A percentile compares a stretch with the other conserved stretches of the same genome.
Evolutionary conservation across 1,140 invertebrate species (phyloP).

Genomic region (Tetragonula clypearis): DNA sequence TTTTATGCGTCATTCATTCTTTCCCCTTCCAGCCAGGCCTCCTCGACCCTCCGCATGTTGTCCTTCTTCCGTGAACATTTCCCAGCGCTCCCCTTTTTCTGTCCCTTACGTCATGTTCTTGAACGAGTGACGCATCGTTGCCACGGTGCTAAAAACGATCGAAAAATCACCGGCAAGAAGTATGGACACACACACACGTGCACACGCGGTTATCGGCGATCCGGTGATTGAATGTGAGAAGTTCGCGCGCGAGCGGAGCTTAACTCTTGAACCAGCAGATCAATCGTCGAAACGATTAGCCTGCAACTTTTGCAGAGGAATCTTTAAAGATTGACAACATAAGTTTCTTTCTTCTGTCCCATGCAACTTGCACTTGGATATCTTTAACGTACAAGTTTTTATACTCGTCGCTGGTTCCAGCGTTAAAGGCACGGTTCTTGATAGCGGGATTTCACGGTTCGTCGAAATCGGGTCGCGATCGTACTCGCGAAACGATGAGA

Average conservation of each 20-base stretch:
- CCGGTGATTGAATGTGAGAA: background rate
- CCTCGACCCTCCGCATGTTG: background rate
- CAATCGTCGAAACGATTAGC: too few species aligned
- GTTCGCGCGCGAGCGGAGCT: too few species aligned
- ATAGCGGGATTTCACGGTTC: background rate
- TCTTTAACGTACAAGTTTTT: too few species aligned
- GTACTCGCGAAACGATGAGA: background rate
- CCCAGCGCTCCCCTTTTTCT: background rate
- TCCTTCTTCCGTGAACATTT: background rate
- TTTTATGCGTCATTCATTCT: constrained; percentile 38
- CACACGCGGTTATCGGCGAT: background rate
- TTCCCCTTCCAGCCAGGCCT: background rate
- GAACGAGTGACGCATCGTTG: constrained; percentile 1
- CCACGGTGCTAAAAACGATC: background rate
- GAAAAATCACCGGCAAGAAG: background rate
- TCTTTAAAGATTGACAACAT: too few species aligned
- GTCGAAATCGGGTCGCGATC: constrained; percentile 11
- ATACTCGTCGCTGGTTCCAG: too few species aligned
- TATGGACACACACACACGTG: background rate
- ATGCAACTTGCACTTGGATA: too few species aligned
- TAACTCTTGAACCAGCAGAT: too few species aligned
- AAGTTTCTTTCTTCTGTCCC: too few species aligned
- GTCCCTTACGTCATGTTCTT: constrained; percentile 7
- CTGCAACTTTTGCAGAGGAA: too few species aligned
- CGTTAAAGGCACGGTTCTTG: too few species aligned